Percentiles rank a stretch among this genome's conserved stretches.
Evolutionary conservation across 1,140 invertebrate species (phyloP).

Genomic region (Drosophila yakuba): DNA sequence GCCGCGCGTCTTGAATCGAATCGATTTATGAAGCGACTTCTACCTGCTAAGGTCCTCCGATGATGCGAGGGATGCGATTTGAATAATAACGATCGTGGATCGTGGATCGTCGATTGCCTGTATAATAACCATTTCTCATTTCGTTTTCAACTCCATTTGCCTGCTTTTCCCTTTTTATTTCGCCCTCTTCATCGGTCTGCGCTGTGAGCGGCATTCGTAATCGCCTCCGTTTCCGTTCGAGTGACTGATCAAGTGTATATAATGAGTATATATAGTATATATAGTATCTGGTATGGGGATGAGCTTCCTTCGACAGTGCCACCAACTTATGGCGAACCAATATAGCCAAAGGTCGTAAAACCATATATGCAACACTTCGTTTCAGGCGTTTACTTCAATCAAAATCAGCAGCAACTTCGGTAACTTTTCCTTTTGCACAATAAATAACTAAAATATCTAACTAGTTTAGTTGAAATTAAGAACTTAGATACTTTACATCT

Average conservation of each 20-base stretch:
- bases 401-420: no score
- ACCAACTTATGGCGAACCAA: not conserved
- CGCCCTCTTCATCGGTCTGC: conserved; percentile 26
- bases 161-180: conserved; percentile 45
- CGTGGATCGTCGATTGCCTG: conserved; percentile 44
- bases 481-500: not conserved
- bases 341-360: not conserved
- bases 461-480: no score
- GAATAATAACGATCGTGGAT: conserved; percentile 66
- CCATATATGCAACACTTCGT: not conserved
- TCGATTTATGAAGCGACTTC: conserved; percentile 23
- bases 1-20: conserved; percentile 10
- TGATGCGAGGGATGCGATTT: conserved; percentile 56
- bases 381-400: not conserved
- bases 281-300: conserved; percentile 20
- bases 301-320: conserved; percentile 18
- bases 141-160: conserved; percentile 42
- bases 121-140: conserved; percentile 44
- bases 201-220: conserved; percentile 52
- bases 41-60: conserved; percentile 30
- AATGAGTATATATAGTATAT: not conserved
- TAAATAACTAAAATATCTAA: no score
- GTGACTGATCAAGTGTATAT: conserved; percentile 37
- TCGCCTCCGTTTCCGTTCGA: conserved; percentile 43
- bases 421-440: no score